phyloP scores from a whole-genome alignment of 2,797 vertebrate genomes.

The Cephalopachus bancanus region DNA sequence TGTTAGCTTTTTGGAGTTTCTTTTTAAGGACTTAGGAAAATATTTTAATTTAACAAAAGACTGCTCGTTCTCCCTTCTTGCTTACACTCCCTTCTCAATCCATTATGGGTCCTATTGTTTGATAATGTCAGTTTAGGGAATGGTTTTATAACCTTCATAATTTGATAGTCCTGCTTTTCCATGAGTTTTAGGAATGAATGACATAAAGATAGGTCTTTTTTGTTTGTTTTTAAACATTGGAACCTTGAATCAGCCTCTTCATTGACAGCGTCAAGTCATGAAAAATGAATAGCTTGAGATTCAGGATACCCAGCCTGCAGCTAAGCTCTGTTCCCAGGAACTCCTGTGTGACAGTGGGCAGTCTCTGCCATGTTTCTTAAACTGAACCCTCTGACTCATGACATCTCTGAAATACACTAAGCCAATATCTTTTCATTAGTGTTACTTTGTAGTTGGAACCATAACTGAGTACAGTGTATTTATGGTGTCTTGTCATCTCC shows the following conservation, averaged over 20 bases:
- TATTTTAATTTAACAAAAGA: neutral
- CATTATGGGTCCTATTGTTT: neutral
- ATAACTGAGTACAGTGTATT: neutral
- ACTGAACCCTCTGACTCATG: neutral
- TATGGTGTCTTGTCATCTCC: neutral
- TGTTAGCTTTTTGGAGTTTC: neutral
- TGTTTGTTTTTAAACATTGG: neutral
- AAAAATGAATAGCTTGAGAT: neutral
- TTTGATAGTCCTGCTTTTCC: neutral
- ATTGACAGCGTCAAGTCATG: neutral
- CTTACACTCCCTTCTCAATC: neutral
- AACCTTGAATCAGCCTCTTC: neutral
- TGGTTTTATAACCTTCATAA: neutral
- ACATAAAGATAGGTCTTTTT: neutral
- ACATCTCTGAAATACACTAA: neutral
- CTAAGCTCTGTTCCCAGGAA: neutral
- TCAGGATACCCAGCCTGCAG: neutral
- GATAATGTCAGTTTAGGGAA: neutral
- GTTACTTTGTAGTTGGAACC: conserved; percentile 1
- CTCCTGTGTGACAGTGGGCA: neutral
- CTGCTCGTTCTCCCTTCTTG: neutral
- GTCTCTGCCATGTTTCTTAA: neutral
- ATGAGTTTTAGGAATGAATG: neutral
- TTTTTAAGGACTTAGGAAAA: neutral
- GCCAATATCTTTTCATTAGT: neutral